Evolutionary conservation across 2,888 invertebrate species (phyloP), one percentile per base, ranked within the genome.

Genomic region (Trichogramma evanescens): DNA sequence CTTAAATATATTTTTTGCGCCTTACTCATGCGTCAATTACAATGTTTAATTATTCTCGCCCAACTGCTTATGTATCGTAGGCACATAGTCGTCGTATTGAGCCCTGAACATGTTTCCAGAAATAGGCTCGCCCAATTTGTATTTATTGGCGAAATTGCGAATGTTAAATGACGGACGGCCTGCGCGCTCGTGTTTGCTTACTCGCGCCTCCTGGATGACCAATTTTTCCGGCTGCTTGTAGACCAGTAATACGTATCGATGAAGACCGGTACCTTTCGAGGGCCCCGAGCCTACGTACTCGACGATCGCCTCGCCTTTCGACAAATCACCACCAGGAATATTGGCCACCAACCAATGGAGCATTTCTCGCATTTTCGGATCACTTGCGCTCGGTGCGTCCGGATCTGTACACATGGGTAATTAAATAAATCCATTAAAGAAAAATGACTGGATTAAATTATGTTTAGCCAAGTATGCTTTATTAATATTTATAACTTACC

Each of bases 31-130:
- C 26, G 26, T 26, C 26, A 1, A 10, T 46, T 5, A 10, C 46
- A 8, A n/a, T 10, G 5, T 10, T 48, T 10, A 48, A 6, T 5
- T 6, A 5, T 52, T 13, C 8, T 54, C 50, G 56, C 69, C 72
- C 13, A 78, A 63, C 63, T 80, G 78, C 54, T 78, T 78, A 54
- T 79, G 75, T 48, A 80, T 68, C 45, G 66, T 73, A 8, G 80
- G 79, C 4, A 86, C 86, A 68, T 84, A 85, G 61, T 83, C 81
- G 68, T 86, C 85, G 71, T 82, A 86, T 72, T 85, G 77, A 2
- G 84, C 84, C 42, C 78, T 41, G 48, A 50, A 61, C 58, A 83
- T 86, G 69, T 86, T 86, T 8, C 84, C 86, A 67, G 85, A 84
- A 38, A 86, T 72, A 0, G 86, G 84, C 1, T 78, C 73, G 4